Conservation (phyloP, 92 coral and sea anemone species). For the Umimayanthus chanpuru region DNA sequence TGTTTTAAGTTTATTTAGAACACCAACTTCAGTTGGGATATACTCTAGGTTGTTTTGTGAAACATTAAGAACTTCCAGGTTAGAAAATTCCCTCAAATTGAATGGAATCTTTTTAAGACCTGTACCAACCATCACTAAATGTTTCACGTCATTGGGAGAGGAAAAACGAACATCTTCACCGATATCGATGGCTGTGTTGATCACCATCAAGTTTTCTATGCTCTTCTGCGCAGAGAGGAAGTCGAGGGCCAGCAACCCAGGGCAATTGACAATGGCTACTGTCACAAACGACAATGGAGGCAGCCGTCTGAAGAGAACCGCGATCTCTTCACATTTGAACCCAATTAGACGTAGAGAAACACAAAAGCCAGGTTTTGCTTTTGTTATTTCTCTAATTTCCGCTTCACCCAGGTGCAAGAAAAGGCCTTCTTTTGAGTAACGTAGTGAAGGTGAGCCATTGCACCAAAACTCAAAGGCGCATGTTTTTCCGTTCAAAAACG, state of each 20-base stretch:
- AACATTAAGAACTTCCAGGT: conserved; percentile 10
- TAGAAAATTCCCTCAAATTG: not conserved
- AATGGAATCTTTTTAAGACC: not conserved
- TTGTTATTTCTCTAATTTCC: not conserved
- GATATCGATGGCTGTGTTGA: conserved; percentile 32
- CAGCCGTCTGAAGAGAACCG: not conserved
- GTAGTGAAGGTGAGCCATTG: not conserved
- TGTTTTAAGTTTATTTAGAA: not conserved
- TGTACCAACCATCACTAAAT: conserved; percentile 17
- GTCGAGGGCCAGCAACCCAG: conserved; percentile 18
- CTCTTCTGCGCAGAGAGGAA: conserved; percentile 11
- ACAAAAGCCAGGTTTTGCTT: not conserved
- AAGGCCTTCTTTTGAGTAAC: not conserved
- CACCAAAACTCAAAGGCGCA: not conserved
- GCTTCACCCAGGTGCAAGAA: not conserved
- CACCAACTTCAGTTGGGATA: not conserved
- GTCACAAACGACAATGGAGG: not conserved
- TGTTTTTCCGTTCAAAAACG: not conserved
- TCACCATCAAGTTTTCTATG: conserved; percentile 32
- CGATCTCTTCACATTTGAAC: conserved; percentile 5
- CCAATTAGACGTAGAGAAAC: not conserved
- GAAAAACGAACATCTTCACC: not conserved
- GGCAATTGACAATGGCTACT: conserved; percentile 33
- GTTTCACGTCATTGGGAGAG: conserved; percentile 9
- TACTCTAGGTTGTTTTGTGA: not conserved